Evolutionary conservation across 2,888 invertebrate species (phyloP).

Genomic region (Cremastobaeus sp.): DNA sequence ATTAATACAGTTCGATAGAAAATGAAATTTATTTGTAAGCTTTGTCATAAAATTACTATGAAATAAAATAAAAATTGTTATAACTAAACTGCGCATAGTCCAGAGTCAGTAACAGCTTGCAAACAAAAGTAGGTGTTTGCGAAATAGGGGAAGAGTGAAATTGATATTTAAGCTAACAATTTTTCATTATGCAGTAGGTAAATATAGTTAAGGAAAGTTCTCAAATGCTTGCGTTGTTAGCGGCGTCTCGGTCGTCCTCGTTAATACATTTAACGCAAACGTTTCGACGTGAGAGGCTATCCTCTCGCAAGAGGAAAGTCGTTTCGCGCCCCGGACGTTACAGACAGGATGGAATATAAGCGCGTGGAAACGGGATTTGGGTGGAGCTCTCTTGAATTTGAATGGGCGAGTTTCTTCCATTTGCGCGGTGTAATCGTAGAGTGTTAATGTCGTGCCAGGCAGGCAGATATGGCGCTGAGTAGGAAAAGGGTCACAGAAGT

Average conservation of each 20-base stretch:
- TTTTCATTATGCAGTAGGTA: constrained; percentile 40
- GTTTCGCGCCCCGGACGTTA: constrained; percentile 58
- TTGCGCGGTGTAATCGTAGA: constrained; percentile 67
- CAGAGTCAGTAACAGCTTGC: too few relatives aligned
- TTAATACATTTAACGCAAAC: constrained; percentile 61
- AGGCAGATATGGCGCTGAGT: constrained; percentile 45
- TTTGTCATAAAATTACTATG: too few relatives aligned
- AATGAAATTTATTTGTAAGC: too few relatives aligned
- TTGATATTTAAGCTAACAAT: constrained; percentile 30
- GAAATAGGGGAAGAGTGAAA: constrained; percentile 15
- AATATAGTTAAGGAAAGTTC: constrained; percentile 18
- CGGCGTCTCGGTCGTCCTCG: constrained; percentile 50
- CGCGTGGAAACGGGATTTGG: constrained; percentile 62
- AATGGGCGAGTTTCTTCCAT: constrained; percentile 70
- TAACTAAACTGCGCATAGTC: too few relatives aligned
- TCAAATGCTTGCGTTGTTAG: constrained; percentile 24
- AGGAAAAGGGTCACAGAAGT: constrained; percentile 14
- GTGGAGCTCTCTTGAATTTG: constrained; percentile 68
- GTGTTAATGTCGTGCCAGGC: constrained; percentile 66
- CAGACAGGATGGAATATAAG: constrained; percentile 59
- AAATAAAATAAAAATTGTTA: too few relatives aligned
- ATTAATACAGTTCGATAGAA: too few relatives aligned
- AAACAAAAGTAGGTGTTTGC: too few relatives aligned
- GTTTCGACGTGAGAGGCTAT: constrained; percentile 51
- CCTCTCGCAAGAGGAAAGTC: constrained; percentile 55